Percentiles rank a stretch among this genome's conserved stretches.
phyloP scores from a whole-genome alignment of 2,888 invertebrate species.

The Campoplex nolae region DNA sequence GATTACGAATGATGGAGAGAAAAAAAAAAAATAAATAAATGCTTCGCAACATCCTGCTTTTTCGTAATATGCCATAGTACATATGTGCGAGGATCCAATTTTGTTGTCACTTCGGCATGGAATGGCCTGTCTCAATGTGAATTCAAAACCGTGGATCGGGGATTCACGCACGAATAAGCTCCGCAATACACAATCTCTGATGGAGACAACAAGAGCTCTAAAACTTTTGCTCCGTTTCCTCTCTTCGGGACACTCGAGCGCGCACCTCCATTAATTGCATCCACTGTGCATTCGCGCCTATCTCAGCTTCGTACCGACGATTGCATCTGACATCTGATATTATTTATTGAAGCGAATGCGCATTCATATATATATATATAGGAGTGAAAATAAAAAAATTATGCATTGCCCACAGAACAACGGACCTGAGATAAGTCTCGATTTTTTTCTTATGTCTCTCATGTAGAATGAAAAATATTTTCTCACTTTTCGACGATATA shows the following conservation, averaged over 20 bases:
- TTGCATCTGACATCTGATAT: neutral
- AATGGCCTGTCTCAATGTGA: neutral
- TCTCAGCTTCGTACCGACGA: neutral
- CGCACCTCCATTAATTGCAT: constrained; percentile 4
- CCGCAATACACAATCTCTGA: neutral
- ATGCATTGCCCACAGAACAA: no score
- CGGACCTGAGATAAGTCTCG: neutral
- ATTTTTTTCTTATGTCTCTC: neutral
- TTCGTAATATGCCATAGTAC: no score
- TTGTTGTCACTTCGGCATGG: neutral
- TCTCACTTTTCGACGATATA: neutral
- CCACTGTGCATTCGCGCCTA: neutral
- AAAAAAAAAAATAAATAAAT: neutral
- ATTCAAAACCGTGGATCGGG: neutral
- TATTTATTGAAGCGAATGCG: constrained; percentile 15
- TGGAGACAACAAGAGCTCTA: constrained; percentile 4
- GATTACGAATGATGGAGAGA: neutral
- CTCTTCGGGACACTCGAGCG: neutral
- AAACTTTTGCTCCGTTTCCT: neutral
- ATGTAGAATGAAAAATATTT: neutral
- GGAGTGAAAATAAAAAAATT: neutral
- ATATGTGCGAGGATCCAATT: neutral
- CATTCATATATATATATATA: neutral
- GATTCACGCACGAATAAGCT: neutral
- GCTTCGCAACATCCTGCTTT: neutral